Evolutionary conservation across 2,113 vertebrate genomes (phyloP).

Genomic region (Potamarius usumacintae): DNA sequence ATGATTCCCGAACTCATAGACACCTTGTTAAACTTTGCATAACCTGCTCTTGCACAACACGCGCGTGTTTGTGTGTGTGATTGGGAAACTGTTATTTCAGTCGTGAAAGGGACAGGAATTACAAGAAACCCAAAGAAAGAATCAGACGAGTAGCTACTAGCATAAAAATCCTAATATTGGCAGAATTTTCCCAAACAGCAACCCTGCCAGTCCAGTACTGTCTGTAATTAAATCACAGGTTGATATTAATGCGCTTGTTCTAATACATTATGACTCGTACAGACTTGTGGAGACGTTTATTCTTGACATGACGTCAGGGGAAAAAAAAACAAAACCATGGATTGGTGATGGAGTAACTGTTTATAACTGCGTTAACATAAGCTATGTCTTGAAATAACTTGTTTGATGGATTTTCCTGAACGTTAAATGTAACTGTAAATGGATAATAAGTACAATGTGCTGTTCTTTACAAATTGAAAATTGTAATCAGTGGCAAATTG

Average conservation of each 20-base stretch:
- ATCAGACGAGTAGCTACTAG: neutral
- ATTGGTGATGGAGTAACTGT: neutral
- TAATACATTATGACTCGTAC: neutral
- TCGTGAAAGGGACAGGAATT: neutral
- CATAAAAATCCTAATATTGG: neutral
- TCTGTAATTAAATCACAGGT: neutral
- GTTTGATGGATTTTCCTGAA: neutral
- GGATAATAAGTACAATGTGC: neutral
- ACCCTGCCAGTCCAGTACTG: neutral
- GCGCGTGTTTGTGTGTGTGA: neutral
- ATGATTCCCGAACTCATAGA: neutral
- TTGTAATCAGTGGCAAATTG: neutral
- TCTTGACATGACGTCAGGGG: neutral
- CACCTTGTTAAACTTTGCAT: neutral
- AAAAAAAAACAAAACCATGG: neutral
- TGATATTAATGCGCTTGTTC: neutral
- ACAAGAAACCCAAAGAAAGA: neutral
- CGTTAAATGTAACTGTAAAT: neutral
- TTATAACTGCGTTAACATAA: neutral
- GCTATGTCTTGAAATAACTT: neutral
- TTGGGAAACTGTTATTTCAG: neutral
- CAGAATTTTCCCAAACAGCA: neutral
- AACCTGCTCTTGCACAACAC: neutral
- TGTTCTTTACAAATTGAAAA: neutral
- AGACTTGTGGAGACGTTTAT: neutral